These are phyloP conservation scores for Spizella passerina DNA, from an alignment of 2,797 vertebrate genomes.

Conservation along the genomic window DNA sequence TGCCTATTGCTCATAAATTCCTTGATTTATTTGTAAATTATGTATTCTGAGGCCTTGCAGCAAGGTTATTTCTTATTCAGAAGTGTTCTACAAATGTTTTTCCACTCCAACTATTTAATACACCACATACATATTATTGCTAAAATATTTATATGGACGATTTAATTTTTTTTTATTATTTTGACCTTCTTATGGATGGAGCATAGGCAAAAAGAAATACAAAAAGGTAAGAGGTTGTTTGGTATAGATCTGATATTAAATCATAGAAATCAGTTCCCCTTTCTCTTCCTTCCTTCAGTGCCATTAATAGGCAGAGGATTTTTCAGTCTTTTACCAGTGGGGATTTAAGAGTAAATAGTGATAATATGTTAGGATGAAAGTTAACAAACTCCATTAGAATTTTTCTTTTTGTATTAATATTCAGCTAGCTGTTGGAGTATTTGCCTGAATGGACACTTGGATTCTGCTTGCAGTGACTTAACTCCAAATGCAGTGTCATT, in stretches of 20 bases:
- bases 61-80: constrained; percentile 11
- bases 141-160: constrained; percentile 45
- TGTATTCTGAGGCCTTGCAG: constrained; percentile 13
- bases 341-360: neutral
- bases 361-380: neutral
- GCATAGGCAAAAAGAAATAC: neutral
- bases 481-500: neutral
- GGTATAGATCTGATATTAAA: neutral
- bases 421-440: neutral
- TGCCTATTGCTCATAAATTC: neutral
- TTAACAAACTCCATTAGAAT: neutral
- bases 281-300: neutral
- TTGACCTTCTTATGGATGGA: neutral
- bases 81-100: neutral
- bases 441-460: neutral
- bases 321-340: neutral
- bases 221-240: neutral
- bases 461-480: neutral
- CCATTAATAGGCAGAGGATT: neutral
- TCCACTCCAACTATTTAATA: neutral
- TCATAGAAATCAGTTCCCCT: neutral
- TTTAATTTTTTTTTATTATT: neutral
- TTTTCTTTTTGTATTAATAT: neutral
- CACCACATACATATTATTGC: neutral
- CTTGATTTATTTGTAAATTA: constrained; percentile 59